These are phyloP conservation scores for Idaea aversata DNA, from an alignment of 2,888 invertebrate species.

Conservation along the genomic window DNA sequence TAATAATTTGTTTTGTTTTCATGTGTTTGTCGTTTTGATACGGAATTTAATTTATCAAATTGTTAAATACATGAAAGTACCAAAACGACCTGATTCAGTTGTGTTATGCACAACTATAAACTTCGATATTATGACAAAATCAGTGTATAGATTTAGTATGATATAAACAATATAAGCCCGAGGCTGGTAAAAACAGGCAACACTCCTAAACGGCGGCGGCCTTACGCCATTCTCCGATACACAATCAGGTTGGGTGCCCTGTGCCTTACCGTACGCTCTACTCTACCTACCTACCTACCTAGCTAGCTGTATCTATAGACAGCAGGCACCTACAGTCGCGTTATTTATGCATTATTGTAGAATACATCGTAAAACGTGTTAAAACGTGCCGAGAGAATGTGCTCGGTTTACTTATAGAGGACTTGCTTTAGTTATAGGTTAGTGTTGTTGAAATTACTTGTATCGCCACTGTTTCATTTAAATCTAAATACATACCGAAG, in stretches of 20 bases:
- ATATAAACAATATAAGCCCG: not conserved
- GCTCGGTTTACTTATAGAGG: not conserved
- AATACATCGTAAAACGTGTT: conserved; percentile 1
- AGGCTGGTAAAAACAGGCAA: not conserved
- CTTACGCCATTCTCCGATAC: conserved; percentile 1
- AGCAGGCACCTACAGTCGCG: not conserved
- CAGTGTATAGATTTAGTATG: not conserved
- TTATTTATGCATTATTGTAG: not conserved
- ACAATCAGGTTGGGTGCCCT: not conserved
- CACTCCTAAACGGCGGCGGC: not conserved
- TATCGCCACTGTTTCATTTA: too few species aligned
- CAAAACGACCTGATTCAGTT: too few species aligned
- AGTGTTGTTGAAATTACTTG: not conserved
- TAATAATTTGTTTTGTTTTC: too few species aligned
- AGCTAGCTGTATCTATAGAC: too few species aligned
- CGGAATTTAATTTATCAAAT: too few species aligned
- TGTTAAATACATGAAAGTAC: too few species aligned
- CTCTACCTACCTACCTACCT: too few species aligned
- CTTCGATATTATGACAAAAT: not conserved
- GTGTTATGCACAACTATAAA: not conserved
- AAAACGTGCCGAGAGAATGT: not conserved
- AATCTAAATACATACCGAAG: not conserved
- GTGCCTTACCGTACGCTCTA: not conserved
- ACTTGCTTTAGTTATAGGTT: not conserved
- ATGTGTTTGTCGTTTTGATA: too few species aligned